Evolutionary conservation across 2,888 invertebrate species (phyloP).

Genomic region (Clivina fossor): DNA sequence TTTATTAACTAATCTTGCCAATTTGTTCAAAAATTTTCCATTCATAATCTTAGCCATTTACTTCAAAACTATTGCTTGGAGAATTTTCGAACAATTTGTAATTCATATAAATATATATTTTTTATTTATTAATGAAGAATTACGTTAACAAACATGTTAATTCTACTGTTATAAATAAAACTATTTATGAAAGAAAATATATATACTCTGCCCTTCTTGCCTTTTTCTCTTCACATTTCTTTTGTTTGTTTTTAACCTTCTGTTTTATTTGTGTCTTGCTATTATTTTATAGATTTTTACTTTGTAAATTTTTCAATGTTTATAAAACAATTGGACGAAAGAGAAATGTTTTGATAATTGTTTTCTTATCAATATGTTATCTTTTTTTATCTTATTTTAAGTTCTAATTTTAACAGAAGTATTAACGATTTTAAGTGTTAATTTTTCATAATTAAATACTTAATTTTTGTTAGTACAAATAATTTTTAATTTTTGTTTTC

Average conservation of each 20-base stretch:
- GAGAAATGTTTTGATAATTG: too few species aligned
- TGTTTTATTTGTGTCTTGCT: too few species aligned
- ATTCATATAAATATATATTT: slow-evolving; percentile 13
- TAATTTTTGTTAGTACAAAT: neutral
- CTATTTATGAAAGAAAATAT: too few species aligned
- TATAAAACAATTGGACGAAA: too few species aligned
- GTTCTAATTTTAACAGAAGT: slow-evolving; percentile 8
- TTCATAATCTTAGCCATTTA: neutral
- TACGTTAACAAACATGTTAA: neutral
- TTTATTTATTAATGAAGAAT: slow-evolving; percentile 9
- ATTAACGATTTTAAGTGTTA: slow-evolving; percentile 2
- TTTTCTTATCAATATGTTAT: too few species aligned
- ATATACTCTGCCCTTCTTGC: too few species aligned
- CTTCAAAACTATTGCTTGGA: neutral
- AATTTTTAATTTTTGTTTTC: neutral
- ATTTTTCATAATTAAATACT: too few species aligned
- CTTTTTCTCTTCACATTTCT: too few species aligned
- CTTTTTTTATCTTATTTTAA: neutral
- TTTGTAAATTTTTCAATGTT: too few species aligned
- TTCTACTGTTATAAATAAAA: slow-evolving; percentile 16
- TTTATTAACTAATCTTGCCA: too few species aligned
- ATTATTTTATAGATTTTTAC: too few species aligned
- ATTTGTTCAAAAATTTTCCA: slow-evolving; percentile 11
- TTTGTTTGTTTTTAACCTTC: too few species aligned
- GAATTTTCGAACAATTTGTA: slow-evolving; percentile 8